Percentiles rank a stretch among this genome's conserved stretches.
These are phyloP conservation scores for Plecturocebus donacophilus DNA, from an alignment of 2,113 vertebrate species.

Conservation along the genomic window DNA sequence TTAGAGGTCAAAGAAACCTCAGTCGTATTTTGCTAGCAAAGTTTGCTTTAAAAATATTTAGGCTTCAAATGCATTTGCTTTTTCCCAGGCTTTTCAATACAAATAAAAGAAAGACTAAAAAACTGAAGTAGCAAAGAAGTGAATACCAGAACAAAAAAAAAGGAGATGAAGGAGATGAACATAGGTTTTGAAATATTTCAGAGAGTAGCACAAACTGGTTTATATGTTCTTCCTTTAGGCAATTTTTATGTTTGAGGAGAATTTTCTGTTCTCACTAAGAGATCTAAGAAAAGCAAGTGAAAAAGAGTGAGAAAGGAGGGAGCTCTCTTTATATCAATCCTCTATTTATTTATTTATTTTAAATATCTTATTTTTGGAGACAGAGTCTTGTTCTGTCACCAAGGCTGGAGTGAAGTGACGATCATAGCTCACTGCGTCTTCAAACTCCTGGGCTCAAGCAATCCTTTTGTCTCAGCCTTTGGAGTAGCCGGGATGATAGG, in stretches of 20 bases:
- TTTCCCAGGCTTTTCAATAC: not conserved
- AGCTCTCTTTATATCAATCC: not conserved
- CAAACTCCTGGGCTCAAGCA: too few species aligned
- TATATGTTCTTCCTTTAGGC: not conserved
- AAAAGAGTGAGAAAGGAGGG: not conserved
- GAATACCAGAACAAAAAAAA: not conserved
- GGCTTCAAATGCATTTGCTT: slow-evolving; percentile 13
- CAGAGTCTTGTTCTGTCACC: too few species aligned
- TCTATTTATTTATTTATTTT: too few species aligned
- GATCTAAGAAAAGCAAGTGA: not conserved
- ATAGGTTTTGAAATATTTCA: slow-evolving; percentile 45
- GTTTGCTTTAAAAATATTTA: slow-evolving; percentile 12
- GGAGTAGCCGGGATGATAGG: too few species aligned
- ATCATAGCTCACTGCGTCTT: too few species aligned
- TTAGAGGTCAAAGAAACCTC: not conserved
- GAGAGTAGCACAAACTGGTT: not conserved
- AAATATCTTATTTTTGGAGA: too few species aligned
- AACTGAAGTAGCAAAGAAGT: not conserved
- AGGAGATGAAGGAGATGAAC: not conserved
- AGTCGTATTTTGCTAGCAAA: not conserved
- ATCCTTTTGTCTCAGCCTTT: too few species aligned
- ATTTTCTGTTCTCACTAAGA: slow-evolving; percentile 5
- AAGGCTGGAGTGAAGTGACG: too few species aligned
- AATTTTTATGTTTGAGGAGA: not conserved
- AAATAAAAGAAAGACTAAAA: slow-evolving; percentile 9